phyloP scores from a whole-genome alignment of 2,113 vertebrate species.

The human region GRCh38 chr17:19162501-19163000 shows the following conservation, averaged over 20 bases:
- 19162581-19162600: accelerated
- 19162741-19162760: neutral
- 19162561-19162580: neutral
- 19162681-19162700: neutral
- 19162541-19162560: neutral
- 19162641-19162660: neutral
- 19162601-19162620: accelerated
- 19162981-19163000: neutral
- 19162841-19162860: too few relatives aligned
- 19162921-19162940: neutral
- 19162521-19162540: neutral
- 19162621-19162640: neutral
- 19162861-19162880: accelerated
- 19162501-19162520: neutral
- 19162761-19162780: neutral
- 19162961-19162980: neutral
- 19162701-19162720: too few relatives aligned
- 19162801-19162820: neutral
- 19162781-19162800: accelerated
- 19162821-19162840: neutral
- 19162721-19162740: slow-evolving; percentile 26
- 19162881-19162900: neutral
- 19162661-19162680: neutral
- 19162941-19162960: neutral
- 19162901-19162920: neutral